Evolutionary conservation across 2,113 vertebrate species (phyloP), one percentile per base, ranked within the genome.

Genomic region (Calyptommatus sinebrachiatus): DNA sequence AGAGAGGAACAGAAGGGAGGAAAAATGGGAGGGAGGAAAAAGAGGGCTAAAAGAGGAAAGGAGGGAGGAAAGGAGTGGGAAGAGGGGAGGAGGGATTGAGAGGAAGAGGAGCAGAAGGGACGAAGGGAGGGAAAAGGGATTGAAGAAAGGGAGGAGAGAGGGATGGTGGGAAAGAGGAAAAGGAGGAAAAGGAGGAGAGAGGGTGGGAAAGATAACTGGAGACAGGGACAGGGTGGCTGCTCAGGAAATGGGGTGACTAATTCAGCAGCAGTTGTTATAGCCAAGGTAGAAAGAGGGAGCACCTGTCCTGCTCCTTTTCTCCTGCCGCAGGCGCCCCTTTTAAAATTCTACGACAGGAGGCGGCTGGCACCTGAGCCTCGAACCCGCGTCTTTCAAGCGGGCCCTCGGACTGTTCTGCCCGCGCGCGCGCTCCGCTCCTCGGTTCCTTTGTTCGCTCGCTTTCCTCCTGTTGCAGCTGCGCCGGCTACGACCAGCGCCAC

Each of bases 41-140:
- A 20, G 20, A 60, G 57, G 57, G 20, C 2, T 2, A 20, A 60
- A 7, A 7, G 57, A 60, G 20, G 57, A 20, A 60, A 60, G 57
- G 57, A 60, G 10, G 46, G 74, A 22, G 10, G 60, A 31, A 28
- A 18, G 63, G 18, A 4, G 20, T 12, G 21, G 45, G 20, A 29
- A 14, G n/a, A n/a, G n/a, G n/a, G n/a, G n/a, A n/a, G n/a, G n/a
- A n/a, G n/a, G n/a, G n/a, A n/a, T n/a, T n/a, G n/a, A 24, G 29
- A 8, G 10, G 5, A 20, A 3, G 1, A 41, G n/a, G 45, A 75
- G 81, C 70, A 69, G 67, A 68, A 72, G 68, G 35, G 35, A 41
- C 2, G 7, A 7, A 60, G 11, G 20, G 57, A 60, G 57, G 20
- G 57, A 20, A 20, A 60, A 84, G 83, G 88, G n/a, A n/a, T n/a